Evolutionary conservation across 2,797 vertebrate genomes (phyloP).

Genomic region (Leptoclinus maculatus): DNA sequence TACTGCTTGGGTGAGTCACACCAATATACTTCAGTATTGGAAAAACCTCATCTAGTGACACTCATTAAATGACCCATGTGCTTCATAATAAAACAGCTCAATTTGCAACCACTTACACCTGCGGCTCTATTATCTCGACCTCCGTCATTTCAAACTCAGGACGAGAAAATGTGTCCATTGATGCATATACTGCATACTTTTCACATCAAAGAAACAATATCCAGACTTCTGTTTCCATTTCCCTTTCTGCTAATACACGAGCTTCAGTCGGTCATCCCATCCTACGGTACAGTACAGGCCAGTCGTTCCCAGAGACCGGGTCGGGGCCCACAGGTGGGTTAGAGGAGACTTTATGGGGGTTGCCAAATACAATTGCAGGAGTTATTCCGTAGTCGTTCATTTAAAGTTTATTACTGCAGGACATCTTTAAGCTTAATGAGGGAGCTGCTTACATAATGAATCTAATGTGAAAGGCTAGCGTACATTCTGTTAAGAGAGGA

Average conservation of each 20-base stretch:
- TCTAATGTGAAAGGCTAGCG: neutral
- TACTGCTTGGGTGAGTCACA: slow-evolving; percentile 28
- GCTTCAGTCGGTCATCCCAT: neutral
- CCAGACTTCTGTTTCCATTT: neutral
- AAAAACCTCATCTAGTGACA: slow-evolving; percentile 24
- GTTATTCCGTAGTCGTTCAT: neutral
- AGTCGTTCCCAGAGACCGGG: neutral
- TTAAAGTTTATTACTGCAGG: neutral
- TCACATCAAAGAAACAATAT: neutral
- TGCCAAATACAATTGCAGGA: neutral
- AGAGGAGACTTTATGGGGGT: neutral
- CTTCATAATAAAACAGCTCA: slow-evolving; percentile 20
- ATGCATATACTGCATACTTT: neutral
- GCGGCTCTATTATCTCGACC: slow-evolving; percentile 8
- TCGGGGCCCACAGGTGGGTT: too few species aligned
- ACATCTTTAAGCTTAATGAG: neutral
- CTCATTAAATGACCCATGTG: slow-evolving; percentile 26
- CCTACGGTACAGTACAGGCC: neutral
- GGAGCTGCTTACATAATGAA: neutral
- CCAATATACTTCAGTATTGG: slow-evolving; percentile 8
- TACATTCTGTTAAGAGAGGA: neutral
- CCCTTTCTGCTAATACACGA: neutral
- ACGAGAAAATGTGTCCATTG: neutral
- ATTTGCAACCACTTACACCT: slow-evolving; percentile 14
- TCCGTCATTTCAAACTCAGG: neutral